Base-by-base conservation (phyloP, 2,888 invertebrate species). In the Drosophila prolongata region DNA sequence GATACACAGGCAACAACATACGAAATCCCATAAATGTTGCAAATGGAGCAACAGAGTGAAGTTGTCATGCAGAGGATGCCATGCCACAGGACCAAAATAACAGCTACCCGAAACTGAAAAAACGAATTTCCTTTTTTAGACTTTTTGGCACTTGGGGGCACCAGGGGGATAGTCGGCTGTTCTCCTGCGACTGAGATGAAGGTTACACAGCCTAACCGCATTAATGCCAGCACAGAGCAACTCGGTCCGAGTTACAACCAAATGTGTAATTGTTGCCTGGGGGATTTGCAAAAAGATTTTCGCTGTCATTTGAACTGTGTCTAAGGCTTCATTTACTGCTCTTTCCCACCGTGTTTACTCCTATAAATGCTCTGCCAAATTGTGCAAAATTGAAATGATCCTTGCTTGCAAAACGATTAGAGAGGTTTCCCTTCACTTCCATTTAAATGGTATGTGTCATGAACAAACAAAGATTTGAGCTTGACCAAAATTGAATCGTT, bases 1-100 rank as follows among this genome's bases (percentile, higher is more conserved):
- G 49, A 34, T 24, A 42, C 46, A 14, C 16, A 13, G 49, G 27
- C 46, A 49, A 50, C 50, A 40, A 60, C 71, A 76, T 54, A 62
- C 43, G 70, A 27, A 59, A 74, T 56, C 67, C 65, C 74, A 89
- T 85, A 85, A 89, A 84, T 85, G 85, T 84, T 87, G 72, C 72
- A 85, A 89, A 85, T 81, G 73, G 77, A 78, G 85, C 88, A 89
- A 85, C 77, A 78, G 70, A 71, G 66, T 66, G 57, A 66, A 78
- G 60, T 83, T 86, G 71, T 81, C 79, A 79, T 76, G 69, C 68
- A 71, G 62, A 56, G 66, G 47, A 56, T 55, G 57, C 59, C 37
- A 49, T 59, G 52, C 27, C 47, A 59, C 42, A 59, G 53, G 13
- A 69, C 54, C 34, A 56, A 49, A 69, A 69, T 53, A 61, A 58